A percentile compares a stretch with the other conserved stretches of the same genome.
These are phyloP conservation scores for Carettochelys insculpta DNA, from an alignment of 2,113 vertebrate species.

Conservation along the genomic window DNA sequence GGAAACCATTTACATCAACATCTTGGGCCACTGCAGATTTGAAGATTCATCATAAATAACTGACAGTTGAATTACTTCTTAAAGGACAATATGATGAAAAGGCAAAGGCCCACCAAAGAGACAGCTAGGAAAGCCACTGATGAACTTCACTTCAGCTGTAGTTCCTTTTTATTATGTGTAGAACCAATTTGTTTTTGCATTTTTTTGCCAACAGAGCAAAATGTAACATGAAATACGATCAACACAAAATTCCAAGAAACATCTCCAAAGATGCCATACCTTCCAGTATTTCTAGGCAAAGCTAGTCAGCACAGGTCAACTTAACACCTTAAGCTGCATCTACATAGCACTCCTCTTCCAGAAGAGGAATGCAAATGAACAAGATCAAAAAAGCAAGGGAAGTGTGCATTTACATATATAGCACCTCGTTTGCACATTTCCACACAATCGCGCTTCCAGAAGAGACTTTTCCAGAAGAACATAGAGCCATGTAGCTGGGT, in stretches of 20 bases:
- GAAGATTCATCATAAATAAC: not conserved
- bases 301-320: not conserved
- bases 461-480: too few species aligned
- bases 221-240: not conserved
- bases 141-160: not conserved
- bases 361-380: too few species aligned
- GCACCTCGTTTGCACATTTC: too few species aligned
- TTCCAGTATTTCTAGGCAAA: not conserved
- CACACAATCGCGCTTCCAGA: too few species aligned
- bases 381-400: too few species aligned
- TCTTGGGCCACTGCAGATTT: not conserved
- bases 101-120: not conserved
- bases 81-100: not conserved
- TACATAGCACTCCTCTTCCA: too few species aligned
- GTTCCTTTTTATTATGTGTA: conserved; percentile 13
- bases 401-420: too few species aligned
- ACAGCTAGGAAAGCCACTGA: not conserved
- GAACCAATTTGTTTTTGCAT: not conserved
- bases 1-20: not conserved
- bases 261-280: not conserved
- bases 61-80: not conserved
- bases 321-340: not conserved
- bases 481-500: too few species aligned
- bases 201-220: not conserved
- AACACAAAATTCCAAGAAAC: rapidly evolving